Evolutionary conservation across 2,113 vertebrate genomes (phyloP).

Genomic region (Laticauda colubrina): DNA sequence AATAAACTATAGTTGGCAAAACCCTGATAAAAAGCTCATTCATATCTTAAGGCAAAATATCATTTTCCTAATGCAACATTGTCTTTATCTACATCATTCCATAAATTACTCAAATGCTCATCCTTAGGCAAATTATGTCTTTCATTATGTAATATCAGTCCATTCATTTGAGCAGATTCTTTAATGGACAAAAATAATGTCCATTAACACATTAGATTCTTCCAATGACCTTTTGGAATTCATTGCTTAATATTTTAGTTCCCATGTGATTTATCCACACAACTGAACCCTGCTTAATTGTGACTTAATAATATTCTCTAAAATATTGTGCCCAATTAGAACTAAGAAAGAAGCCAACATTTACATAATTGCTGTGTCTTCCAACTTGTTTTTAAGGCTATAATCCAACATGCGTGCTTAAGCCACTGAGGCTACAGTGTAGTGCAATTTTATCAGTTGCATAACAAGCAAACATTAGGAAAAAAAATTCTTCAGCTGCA

Average conservation of each 20-base stretch:
- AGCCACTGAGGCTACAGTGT: neutral
- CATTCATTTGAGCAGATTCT: neutral
- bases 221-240: neutral
- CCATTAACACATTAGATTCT: neutral
- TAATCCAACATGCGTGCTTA: neutral
- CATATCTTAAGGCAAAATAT: neutral
- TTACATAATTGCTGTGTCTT: conserved; percentile 5
- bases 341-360: neutral
- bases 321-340: conserved; percentile 10
- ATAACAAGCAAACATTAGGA: neutral
- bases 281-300: neutral
- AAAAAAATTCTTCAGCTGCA: neutral
- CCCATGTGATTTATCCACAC: neutral
- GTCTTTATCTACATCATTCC: too few species aligned
- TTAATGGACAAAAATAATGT: neutral
- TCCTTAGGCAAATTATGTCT: neutral
- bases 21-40: neutral
- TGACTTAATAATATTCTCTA: conserved; percentile 4
- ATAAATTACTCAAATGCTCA: neutral
- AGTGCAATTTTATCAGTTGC: neutral
- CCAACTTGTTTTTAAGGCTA: neutral
- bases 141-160: neutral
- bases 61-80: neutral
- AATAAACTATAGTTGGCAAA: neutral
- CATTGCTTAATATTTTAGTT: neutral